phyloP scores from a whole-genome alignment of 2,888 invertebrate genomes.

The Netelia melanura region DNA sequence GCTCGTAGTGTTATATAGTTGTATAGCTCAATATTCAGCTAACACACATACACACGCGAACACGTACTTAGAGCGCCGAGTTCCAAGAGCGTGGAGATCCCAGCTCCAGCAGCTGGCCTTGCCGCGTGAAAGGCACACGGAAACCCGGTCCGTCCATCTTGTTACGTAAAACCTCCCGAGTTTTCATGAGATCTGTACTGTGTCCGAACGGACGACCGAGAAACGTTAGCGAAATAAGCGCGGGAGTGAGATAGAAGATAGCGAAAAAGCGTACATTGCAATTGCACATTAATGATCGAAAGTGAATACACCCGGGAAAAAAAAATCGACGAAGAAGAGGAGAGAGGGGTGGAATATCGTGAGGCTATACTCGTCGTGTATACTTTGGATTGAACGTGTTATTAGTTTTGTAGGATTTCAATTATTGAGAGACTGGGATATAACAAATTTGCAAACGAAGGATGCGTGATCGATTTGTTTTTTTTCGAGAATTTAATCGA shows the following conservation, averaged over 20 bases:
- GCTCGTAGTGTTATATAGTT: conserved; percentile 36
- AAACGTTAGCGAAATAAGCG: conserved; percentile 22
- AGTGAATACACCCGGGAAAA: no score
- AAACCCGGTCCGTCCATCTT: conserved; percentile 83
- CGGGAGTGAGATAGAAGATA: background rate
- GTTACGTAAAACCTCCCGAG: conserved; percentile 82
- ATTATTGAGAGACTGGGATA: no score
- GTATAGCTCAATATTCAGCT: conserved; percentile 58
- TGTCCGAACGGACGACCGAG: conserved; percentile 40
- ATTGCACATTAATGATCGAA: no score
- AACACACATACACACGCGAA: conserved; percentile 64
- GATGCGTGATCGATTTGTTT: background rate
- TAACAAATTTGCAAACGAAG: background rate
- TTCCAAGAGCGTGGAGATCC: conserved; percentile 67
- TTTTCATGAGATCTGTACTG: conserved; percentile 77
- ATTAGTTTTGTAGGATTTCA: no score
- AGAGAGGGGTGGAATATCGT: no score
- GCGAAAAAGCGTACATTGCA: no score
- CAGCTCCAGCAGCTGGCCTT: conserved; percentile 78
- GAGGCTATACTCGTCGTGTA: no score
- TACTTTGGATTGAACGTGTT: no score
- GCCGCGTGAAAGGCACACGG: conserved; percentile 83
- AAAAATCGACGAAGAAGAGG: no score
- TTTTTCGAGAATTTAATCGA: no score
- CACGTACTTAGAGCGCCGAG: conserved; percentile 64